Evolutionary conservation across 92 coral and sea anemone genomes (phyloP).

Genomic region (Porites lobata): DNA sequence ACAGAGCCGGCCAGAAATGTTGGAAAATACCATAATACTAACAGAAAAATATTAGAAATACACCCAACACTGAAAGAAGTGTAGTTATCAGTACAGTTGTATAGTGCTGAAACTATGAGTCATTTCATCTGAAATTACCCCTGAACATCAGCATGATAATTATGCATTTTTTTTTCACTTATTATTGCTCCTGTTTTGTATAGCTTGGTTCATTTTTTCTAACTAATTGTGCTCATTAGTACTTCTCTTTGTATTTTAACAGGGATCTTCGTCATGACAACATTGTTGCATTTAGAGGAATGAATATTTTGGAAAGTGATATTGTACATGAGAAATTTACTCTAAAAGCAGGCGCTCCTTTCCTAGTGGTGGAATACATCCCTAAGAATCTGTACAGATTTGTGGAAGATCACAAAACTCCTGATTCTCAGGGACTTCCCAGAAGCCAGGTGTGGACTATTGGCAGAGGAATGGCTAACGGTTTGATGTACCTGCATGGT

Average conservation of each 20-base stretch:
- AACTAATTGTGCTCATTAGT: not conserved
- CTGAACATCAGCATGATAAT: no score
- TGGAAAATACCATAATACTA: no score
- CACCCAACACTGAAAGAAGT: no score
- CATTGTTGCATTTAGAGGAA: constrained; percentile 98
- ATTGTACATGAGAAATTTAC: constrained; percentile 44
- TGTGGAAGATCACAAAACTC: constrained; percentile 92
- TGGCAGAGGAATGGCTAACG: constrained; percentile 90
- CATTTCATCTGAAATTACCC: no score
- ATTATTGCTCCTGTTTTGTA: not conserved
- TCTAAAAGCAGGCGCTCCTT: constrained; percentile 73
- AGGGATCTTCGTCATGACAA: constrained; percentile 97
- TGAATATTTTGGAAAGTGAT: constrained; percentile 76
- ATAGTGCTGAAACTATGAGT: no score
- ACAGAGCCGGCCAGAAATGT: no score
- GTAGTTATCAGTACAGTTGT: no score
- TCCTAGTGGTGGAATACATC: constrained; percentile 95
- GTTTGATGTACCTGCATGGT: constrained; percentile 91
- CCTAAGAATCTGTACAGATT: constrained; percentile 85
- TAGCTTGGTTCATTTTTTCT: not conserved
- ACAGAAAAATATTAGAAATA: no score
- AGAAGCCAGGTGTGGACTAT: constrained; percentile 93
- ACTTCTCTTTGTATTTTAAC: not conserved
- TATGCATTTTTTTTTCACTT: no score
- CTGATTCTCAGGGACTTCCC: constrained; percentile 90